phyloP scores from a whole-genome alignment of 2,888 invertebrate genomes.

The Dendrolimus houi region DNA sequence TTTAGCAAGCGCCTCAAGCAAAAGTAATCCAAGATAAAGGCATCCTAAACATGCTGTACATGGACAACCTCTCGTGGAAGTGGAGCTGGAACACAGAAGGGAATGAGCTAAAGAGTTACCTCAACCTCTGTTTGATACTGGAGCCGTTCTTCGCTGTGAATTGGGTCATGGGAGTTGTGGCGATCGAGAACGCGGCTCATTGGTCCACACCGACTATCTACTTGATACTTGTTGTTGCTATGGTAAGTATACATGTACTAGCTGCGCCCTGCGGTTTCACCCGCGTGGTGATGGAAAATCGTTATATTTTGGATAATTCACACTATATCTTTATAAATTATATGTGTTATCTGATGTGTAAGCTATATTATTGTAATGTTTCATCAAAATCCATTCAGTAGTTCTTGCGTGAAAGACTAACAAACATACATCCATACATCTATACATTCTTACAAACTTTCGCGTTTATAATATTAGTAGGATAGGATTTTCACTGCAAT shows the following conservation, averaged over 20 bases:
- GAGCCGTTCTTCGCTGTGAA: constrained; percentile 83
- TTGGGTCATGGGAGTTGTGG: constrained; percentile 85
- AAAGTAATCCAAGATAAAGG: constrained; percentile 48
- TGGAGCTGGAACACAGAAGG: constrained; percentile 68
- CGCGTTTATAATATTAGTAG: too few relatives aligned
- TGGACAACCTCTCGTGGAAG: constrained; percentile 67
- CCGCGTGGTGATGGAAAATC: too few relatives aligned
- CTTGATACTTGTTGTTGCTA: constrained; percentile 70
- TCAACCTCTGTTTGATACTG: constrained; percentile 79
- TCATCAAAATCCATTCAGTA: too few relatives aligned
- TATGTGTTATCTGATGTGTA: too few relatives aligned
- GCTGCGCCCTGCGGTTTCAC: too few relatives aligned
- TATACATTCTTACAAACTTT: too few relatives aligned
- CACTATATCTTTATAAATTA: too few relatives aligned
- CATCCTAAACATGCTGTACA: constrained; percentile 52
- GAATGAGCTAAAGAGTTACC: constrained; percentile 75
- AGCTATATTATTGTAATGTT: too few relatives aligned
- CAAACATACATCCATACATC: too few relatives aligned
- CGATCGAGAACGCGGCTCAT: constrained; percentile 80
- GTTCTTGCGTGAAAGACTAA: too few relatives aligned
- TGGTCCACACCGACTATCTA: constrained; percentile 78
- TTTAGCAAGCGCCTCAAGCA: constrained; percentile 22
- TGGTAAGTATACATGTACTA: constrained; percentile 61
- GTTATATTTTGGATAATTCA: too few relatives aligned
- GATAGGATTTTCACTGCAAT: too few relatives aligned